Evolutionary conservation across 2,888 invertebrate genomes (phyloP).

Genomic region (Amphimallon solstitiale): DNA sequence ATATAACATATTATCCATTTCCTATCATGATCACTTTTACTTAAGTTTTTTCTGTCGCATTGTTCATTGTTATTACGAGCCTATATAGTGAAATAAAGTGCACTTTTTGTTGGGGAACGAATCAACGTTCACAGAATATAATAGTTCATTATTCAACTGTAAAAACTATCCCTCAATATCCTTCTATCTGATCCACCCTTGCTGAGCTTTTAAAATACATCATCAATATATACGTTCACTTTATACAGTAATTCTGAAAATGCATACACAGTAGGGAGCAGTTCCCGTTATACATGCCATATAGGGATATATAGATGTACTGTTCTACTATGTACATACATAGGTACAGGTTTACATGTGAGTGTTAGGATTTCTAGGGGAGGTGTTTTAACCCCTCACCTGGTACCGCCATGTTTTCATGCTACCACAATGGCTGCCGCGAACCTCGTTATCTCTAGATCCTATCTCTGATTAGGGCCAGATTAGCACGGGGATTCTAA

Average conservation of each 20-base stretch:
- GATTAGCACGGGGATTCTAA: conserved; percentile 62
- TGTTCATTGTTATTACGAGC: too few relatives aligned
- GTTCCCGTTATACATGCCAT: conserved; percentile 11
- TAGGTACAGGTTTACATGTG: background rate
- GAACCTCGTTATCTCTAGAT: conserved; percentile 56
- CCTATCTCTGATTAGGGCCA: conserved; percentile 59
- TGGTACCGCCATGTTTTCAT: conserved; percentile 60
- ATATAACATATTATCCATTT: too few relatives aligned
- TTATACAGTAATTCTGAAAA: too few relatives aligned
- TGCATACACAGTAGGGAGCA: too few relatives aligned
- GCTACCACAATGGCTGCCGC: conserved; percentile 61
- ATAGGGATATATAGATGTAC: conserved; percentile 45
- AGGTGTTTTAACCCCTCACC: conserved; percentile 59
- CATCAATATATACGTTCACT: too few relatives aligned
- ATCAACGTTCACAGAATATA: too few relatives aligned
- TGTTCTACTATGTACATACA: conserved; percentile 22
- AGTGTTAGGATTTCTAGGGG: conserved; percentile 43
- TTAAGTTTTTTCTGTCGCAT: too few relatives aligned
- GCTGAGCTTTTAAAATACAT: conserved; percentile 21
- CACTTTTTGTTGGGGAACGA: too few relatives aligned
- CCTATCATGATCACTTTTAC: too few relatives aligned
- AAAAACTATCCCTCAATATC: conserved; percentile 38
- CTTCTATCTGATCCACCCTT: conserved; percentile 42
- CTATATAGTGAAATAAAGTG: too few relatives aligned
- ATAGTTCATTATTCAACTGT: conserved; percentile 14